A percentile compares a stretch with the other conserved stretches of the same genome.
These are phyloP conservation scores for Alligator sinensis DNA, from an alignment of 2,113 vertebrate genomes.

Conservation along the genomic window DNA sequence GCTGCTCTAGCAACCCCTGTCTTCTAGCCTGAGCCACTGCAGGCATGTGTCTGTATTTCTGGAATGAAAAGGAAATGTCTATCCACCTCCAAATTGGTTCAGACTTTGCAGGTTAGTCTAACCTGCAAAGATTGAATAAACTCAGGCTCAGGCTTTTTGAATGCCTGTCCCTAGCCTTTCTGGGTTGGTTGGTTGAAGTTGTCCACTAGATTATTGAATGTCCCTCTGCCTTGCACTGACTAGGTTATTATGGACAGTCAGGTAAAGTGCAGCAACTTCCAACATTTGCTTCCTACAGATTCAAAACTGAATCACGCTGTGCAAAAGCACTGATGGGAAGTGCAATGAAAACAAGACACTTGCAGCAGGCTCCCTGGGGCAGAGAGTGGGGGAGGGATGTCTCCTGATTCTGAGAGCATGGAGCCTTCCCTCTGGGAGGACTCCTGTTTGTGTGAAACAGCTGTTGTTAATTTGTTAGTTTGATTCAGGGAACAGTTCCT, in stretches of 20 bases:
- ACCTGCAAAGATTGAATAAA: no score
- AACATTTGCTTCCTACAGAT: background rate
- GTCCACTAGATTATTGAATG: background rate
- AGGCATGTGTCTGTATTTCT: no score
- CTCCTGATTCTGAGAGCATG: accelerated
- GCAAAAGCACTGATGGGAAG: background rate
- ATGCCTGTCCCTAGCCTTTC: no score
- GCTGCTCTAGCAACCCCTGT: no score
- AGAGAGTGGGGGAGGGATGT: background rate
- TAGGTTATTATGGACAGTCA: background rate
- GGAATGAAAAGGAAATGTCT: no score
- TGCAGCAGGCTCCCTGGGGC: background rate
- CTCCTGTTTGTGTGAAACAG: background rate
- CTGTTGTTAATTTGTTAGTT: accelerated
- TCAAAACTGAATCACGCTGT: background rate
- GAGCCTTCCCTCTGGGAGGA: background rate
- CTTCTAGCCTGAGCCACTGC: no score
- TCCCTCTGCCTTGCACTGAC: background rate
- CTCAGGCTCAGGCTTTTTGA: no score
- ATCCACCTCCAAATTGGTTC: no score
- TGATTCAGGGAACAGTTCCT: background rate
- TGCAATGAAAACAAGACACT: background rate
- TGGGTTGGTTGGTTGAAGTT: no score
- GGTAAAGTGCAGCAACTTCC: background rate
- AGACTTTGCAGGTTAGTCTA: no score